A percentile compares a stretch with the other conserved stretches of the same genome.
These are phyloP conservation scores for Tribolium castaneum DNA, from an alignment of 1,140 invertebrate genomes.

Conservation along the genomic window DNA sequence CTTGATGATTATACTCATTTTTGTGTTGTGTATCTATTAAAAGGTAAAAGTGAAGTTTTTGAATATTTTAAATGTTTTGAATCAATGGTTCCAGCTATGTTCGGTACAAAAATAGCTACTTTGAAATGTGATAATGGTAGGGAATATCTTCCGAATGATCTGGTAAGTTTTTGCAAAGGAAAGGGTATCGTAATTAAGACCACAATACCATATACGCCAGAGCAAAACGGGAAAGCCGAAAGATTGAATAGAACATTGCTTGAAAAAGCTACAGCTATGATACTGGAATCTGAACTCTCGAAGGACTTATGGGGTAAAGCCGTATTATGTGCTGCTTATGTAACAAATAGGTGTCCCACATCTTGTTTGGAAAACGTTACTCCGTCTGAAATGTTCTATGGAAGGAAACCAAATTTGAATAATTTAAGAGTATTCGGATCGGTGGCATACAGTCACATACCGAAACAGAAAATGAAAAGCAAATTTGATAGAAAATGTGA, in stretches of 20 bases:
- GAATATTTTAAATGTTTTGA: conserved; percentile 61
- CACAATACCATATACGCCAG: conserved; percentile 61
- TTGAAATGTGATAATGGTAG: conserved; percentile 64
- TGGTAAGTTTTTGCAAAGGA: conserved; percentile 61
- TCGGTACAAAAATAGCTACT: conserved; percentile 61
- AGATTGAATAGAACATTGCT: conserved; percentile 57
- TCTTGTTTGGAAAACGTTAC: conserved; percentile 61
- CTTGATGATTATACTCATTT: conserved; percentile 62
- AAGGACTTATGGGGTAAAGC: conserved; percentile 60
- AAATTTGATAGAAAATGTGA: no score
- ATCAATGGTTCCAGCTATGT: conserved; percentile 49
- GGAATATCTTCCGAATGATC: conserved; percentile 63
- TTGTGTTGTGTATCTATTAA: conserved; percentile 58
- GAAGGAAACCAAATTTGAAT: conserved; percentile 57
- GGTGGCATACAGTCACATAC: no score
- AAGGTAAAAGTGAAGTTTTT: conserved; percentile 61
- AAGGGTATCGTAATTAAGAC: conserved; percentile 61
- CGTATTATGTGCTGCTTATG: conserved; percentile 58
- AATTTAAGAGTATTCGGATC: background rate
- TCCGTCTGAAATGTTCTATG: conserved; percentile 66
- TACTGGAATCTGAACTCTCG: conserved; percentile 59
- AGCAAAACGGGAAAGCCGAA: conserved; percentile 64
- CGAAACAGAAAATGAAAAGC: no score
- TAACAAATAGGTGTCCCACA: conserved; percentile 60
- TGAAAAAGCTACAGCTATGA: conserved; percentile 54